These are phyloP conservation scores for Trileptium ribeirensis DNA, from an alignment of 2,888 invertebrate genomes.

Conservation along the genomic window DNA sequence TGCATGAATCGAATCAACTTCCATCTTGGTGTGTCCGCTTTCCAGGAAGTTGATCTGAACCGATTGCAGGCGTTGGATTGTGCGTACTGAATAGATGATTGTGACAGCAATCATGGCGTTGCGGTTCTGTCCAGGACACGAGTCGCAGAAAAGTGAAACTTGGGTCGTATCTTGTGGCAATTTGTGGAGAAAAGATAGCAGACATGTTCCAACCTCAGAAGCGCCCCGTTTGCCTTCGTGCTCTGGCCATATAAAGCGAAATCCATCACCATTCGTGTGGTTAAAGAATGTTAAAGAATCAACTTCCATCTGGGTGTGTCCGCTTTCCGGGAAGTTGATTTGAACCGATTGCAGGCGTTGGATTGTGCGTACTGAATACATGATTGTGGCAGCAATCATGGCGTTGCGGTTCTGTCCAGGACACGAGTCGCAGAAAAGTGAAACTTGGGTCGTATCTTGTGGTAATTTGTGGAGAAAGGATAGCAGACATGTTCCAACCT, in stretches of 20 bases:
- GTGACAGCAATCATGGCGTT: neutral
- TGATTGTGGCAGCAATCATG: too few species aligned
- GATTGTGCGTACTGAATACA: too few species aligned
- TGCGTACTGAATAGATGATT: neutral
- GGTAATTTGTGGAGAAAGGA: too few species aligned
- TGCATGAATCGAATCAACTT: too few species aligned
- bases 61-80: neutral
- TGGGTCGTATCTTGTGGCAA: neutral
- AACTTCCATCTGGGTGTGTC: too few species aligned
- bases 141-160: neutral
- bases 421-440: too few species aligned
- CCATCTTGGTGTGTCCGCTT: neutral
- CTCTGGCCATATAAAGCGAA: neutral
- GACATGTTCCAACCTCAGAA: neutral
- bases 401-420: too few species aligned
- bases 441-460: too few species aligned
- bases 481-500: neutral
- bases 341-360: too few species aligned
- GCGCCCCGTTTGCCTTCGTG: neutral
- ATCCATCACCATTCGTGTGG: neutral
- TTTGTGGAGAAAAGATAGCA: neutral
- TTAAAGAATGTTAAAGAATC: neutral
- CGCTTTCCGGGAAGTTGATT: conserved; percentile 11
- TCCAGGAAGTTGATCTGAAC: neutral
- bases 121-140: neutral